Base-by-base conservation (phyloP, 2,888 invertebrate genomes). In the Ceraclea dissimilis region DNA sequence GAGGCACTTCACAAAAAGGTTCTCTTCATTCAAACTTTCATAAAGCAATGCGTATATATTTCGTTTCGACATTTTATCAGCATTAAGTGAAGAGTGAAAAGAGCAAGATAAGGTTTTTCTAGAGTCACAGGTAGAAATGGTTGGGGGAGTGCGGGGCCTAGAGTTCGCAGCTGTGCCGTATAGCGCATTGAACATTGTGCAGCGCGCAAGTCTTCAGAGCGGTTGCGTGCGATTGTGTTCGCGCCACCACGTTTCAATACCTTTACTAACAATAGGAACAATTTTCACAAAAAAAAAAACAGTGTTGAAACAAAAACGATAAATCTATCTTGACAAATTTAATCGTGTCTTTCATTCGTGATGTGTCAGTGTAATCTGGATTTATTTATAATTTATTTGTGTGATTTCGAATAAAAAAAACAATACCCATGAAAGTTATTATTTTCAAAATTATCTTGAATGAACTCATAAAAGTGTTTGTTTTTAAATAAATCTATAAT, bases 101-200 rank as follows among this genome's bases (percentile, higher is more conserved):
- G 49, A 26, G 10, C n/a, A 26, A 49, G 49, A 49, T 49, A 49
- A 49, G 49, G 49, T 26, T 49, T 47, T 47, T 17, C 49, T 17
- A n/a, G 5, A 49, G 22, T 11, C 26, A 13, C 19, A 20, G 22
- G 49, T 16, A 21, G 11, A 26, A 49, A 26, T 13, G 49, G 22
- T 21, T 21, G 11, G 49, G 22, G 49, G 49, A n/a, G 49, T n/a
- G 19, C 49, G 22, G 39, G 16, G 49, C 26, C 46, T 10, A 19
- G 46, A 18, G 19, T 18, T 20, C 46, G 46, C 46, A 46, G 20
- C 20, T 19, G 20, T 46, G 22, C 26, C n/a, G 49, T 17, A 20
- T 26, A 20, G 49, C 49, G 49, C 49, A 49, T 49, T 49, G 22
- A 19, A 20, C 16, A 26, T 20, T 20, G 49, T 49, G 49, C 20